Evolutionary conservation across 92 coral and sea anemone genomes (phyloP), one percentile per base, ranked within the genome.

Genomic region (Ricordea florida): DNA sequence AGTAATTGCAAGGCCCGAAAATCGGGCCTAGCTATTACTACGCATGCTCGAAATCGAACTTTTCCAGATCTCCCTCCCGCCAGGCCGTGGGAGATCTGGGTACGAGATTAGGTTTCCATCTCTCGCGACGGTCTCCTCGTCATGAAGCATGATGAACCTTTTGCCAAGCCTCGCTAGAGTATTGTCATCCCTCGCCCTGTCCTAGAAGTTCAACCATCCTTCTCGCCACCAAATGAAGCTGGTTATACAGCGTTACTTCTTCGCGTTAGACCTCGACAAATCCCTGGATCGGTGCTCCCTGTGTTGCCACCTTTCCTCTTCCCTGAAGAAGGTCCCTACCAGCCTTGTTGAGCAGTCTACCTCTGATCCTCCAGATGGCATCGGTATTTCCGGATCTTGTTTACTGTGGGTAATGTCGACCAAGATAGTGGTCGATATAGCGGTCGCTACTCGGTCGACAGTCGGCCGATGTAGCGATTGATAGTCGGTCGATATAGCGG

Each of bases 321-420:
- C 44, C 44, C 44, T 37, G n/a, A 8, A n/a, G 9, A 8, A 37
- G 9, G n/a, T n/a, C 9, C 44, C 27, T 11, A 31, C 24, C 62
- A 16, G 5, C 25, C 40, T 27, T 57, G 14, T n/a, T 8, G 44
- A 37, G 44, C 44, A 37, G 44, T 37, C n/a, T 8, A 37, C 44
- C 8, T 8, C 44, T 37, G 44, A 37, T 37, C 44, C 44, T 8
- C 44, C 44, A 8, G 59, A 21, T 14, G 59, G 30, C 28, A 5
- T 51, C 3, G 78, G 23, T 20, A 36, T 65, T 44, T 65, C 73
- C 28, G n/a, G n/a, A n/a, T n/a, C n/a, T n/a, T n/a, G n/a, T n/a
- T n/a, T n/a, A n/a, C n/a, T n/a, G n/a, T n/a, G n/a, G n/a, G n/a
- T n/a, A n/a, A n/a, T n/a, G n/a, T n/a, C n/a, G n/a, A n/a, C n/a